Base-by-base conservation (phyloP, 1,140 invertebrate genomes). In the Callitettix versicolor region DNA sequence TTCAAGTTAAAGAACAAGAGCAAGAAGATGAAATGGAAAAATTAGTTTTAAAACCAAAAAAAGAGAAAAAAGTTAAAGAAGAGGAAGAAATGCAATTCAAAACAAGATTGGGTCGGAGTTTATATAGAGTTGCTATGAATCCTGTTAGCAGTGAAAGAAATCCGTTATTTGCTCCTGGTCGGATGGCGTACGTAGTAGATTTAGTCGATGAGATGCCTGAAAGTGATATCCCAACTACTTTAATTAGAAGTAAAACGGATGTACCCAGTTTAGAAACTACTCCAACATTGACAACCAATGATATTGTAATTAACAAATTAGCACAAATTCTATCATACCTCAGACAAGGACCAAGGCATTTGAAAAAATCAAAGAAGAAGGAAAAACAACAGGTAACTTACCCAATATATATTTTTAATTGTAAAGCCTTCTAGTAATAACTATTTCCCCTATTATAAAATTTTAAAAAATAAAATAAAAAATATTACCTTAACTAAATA, bases 131-230 rank as follows among this genome's bases (percentile, higher is more conserved):
- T 22, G 59, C 58, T 40, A 50, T 65, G 48, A 79, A 79, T 58
- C 82, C 77, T 0, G 82, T 84, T 59, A 79, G 81, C 53, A 75
- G 88, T 43, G 82, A 88, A 38, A 76, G 87, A 40, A 98, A 97
- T 69, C 95, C 98, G 63, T 67, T 97, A n/a, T 99, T 98, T 73
- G 81, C 88, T 3, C 88, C 93, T 0, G 90, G 93, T 0, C 78
- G 96, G 14, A 99, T 98, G 94, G 96, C 96, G 0, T 99, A 99
- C 68, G 86, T 98, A 1, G 91, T 98, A 47, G 95, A 99, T 64
- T 69, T 98, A 55, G 79, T 93, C 57, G 95, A 98, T 65, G 91
- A 93, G 51, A 85, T 82, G 57, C 81, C 84, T 6, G 89, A 93
- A 54, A 86, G 83, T 56, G 95, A 98, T 67, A 95, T 99, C 55